A percentile compares a stretch with the other conserved stretches of the same genome.
Evolutionary conservation across 2,888 invertebrate species (phyloP).

Genomic region (Neocrepidodera transversa): DNA sequence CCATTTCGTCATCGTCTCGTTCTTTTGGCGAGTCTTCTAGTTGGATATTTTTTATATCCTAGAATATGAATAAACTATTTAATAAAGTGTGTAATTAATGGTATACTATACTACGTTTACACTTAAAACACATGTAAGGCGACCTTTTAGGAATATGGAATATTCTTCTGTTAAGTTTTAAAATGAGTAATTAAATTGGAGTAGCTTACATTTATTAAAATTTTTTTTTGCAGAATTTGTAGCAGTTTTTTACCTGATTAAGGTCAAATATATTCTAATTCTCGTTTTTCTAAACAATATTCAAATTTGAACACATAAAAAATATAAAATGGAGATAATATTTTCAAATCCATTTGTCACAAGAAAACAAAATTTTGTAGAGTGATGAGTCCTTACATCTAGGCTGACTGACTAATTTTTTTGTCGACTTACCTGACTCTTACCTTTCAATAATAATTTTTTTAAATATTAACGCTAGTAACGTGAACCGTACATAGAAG

Average conservation of each 20-base stretch:
- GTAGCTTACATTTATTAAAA: no score
- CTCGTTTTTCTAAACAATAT: no score
- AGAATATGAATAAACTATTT: slow-evolving; percentile 42
- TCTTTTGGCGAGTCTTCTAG: slow-evolving; percentile 67
- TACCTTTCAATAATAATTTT: slow-evolving; percentile 38
- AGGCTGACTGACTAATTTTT: slow-evolving; percentile 38
- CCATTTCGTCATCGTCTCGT: slow-evolving; percentile 84
- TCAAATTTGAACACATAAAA: no score
- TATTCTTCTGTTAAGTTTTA: no score
- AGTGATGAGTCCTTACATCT: slow-evolving; percentile 22
- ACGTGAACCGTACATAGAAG: slow-evolving; percentile 15
- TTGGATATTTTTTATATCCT: slow-evolving; percentile 75
- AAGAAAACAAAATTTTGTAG: slow-evolving; percentile 2
- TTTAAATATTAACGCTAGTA: slow-evolving; percentile 9
- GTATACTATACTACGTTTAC: no score
- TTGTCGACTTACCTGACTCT: slow-evolving; percentile 46
- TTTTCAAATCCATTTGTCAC: background rate
- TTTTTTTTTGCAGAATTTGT: no score
- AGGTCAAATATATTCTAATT: no score
- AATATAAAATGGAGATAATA: no score
- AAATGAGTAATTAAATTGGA: no score
- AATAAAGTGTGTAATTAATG: background rate
- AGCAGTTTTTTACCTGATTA: no score
- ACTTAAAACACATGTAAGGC: no score
- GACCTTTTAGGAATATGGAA: no score